Base-by-base conservation (phyloP, 2,113 vertebrate species). In the Lonchura striata region DNA sequence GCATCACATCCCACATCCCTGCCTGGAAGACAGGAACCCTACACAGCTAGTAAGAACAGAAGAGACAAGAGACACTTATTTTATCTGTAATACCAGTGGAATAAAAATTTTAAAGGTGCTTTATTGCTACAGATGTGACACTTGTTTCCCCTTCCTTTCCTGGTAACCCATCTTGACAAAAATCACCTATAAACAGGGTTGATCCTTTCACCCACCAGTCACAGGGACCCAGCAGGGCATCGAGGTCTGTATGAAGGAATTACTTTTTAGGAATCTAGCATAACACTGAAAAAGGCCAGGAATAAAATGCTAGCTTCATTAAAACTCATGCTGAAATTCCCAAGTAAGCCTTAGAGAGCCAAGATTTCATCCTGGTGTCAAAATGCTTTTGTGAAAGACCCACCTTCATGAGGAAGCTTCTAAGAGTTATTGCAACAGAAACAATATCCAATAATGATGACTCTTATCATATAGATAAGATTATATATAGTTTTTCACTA, bases 1-100 rank as follows among this genome's bases (percentile, higher is more conserved):
- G 8, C 33, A 35, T 27, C 33, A 13, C 0, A 0, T 46, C 30
- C 61, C 42, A 68, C 8, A 5, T 27, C 25, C 28, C n/a, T 70
- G 59, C 33, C n/a, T 41, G 7, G 28, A 28, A 80, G 35, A 63
- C n/a, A 52, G 42, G 35, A 63, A 74, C 1, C 1, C 56, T 70
- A 23, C 27, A 31, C 0, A 60, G 28, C 20, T 24, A 57, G 47
- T 27, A 31, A 33, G 59, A 82, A 44, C 42, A 41, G 44, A 31
- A 90, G 21, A 84, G n/a, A 59, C 20, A 86, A 63, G 0, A 71
- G 25, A 65, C 8, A 52, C 4, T 27, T 65, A 63, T 46, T 91
- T 88, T 31, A 56, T 14, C 46, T 46, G 15, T 42, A 69, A 61
- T 13, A 63, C 3, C 15, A 33, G 8, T 3, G 10, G 53, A 81